These are phyloP conservation scores for Gymnocypris eckloni DNA, from an alignment of 2,797 vertebrate species.

Conservation along the genomic window DNA sequence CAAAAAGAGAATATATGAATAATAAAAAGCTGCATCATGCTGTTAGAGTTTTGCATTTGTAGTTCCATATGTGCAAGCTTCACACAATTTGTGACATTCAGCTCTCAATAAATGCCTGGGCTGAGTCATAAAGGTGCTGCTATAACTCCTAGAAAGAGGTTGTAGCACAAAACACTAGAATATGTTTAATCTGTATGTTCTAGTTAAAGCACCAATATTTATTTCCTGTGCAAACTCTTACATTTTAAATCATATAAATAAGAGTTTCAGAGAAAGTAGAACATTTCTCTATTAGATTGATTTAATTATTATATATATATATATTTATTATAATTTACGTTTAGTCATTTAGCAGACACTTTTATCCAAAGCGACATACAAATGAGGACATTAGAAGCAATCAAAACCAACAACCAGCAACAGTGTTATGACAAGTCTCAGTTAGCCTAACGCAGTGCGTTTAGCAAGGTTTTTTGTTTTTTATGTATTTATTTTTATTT, in stretches of 20 bases:
- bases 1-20: neutral
- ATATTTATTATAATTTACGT: too few relatives aligned
- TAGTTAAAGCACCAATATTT: neutral
- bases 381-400: too few relatives aligned
- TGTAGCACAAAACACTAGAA: neutral
- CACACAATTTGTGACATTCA: neutral
- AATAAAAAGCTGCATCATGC: neutral
- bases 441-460: too few relatives aligned
- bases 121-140: neutral
- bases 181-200: neutral
- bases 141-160: neutral
- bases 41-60: neutral
- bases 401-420: too few relatives aligned
- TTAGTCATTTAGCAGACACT: too few relatives aligned
- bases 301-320: too few relatives aligned
- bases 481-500: too few relatives aligned
- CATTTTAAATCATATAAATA: neutral
- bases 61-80: neutral
- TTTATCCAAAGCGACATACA: too few relatives aligned
- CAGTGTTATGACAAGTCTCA: too few relatives aligned
- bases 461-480: too few relatives aligned
- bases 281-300: neutral
- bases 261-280: neutral
- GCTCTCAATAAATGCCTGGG: slow-evolving; percentile 1
- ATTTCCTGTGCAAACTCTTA: neutral